Evolutionary conservation across 1,140 invertebrate species (phyloP), one percentile per base, ranked within the genome.

Genomic region (Drosophila lacteicornis): DNA sequence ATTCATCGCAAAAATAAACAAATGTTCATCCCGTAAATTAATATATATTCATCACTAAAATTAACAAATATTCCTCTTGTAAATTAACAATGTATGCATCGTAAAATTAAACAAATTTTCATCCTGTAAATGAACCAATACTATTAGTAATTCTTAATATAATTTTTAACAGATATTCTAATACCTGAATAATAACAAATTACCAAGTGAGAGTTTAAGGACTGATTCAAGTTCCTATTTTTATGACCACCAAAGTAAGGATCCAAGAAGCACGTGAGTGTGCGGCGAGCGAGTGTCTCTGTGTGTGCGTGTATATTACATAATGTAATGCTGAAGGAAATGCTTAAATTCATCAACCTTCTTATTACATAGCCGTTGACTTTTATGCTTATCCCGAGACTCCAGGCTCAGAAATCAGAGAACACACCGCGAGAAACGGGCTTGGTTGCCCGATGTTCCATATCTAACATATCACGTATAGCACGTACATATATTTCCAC

Each of bases 341-440:
- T 75, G 83, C 79, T 83, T 83, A 80, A 80, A 87, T 87, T 77
- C 75, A 80, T 87, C 79, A 86, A 82, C 79, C 70, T 82, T 86
- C 83, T 87, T 86, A 73, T 76, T 79, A 69, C 55, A 71, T 49
- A 71, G 66, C 58, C 61, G 56, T 80, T 73, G 66, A 47, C 59
- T 73, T 82, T 69, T 77, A 59, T 74, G 77, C 78, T 85, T 75
- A 78, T 80, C 78, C 68, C 75, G 62, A 79, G 82, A 86, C 49
- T 55, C 49, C 30, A 17, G 40, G 65, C 36, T 56, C 49, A 17
- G 40, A 55, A 58, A 75, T 57, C 51, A 42, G 38, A 36, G 45
- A 47, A 7, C 7, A 30, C 63, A 59, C 57, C 9, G 53, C 15
- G 30, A 70, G 40, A 70, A 70, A 70, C 30, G 22, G 22, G 38